These are phyloP conservation scores for Acronicta psi DNA, from an alignment of 2,888 invertebrate species.

Conservation along the genomic window DNA sequence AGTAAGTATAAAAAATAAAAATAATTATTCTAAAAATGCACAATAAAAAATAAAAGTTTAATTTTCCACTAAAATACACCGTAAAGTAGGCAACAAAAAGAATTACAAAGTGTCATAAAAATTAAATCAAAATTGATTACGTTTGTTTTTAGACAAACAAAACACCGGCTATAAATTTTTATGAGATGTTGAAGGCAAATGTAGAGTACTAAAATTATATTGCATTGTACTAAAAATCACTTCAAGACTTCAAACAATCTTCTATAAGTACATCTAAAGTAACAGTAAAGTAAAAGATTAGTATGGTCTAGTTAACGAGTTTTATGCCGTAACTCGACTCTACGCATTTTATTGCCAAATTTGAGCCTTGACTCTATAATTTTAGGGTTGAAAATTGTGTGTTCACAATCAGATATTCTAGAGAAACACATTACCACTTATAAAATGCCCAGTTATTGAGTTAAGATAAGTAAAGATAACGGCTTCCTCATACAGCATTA, in stretches of 20 bases:
- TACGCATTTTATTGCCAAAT: constrained; percentile 19
- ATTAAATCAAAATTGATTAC: no score
- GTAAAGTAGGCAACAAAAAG: neutral
- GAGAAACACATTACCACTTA: constrained; percentile 44
- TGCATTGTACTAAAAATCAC: constrained; percentile 8
- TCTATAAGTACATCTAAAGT: constrained; percentile 19
- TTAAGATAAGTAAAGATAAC: constrained; percentile 43
- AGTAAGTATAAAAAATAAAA: constrained; percentile 45
- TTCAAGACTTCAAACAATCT: constrained; percentile 11
- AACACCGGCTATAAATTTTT: neutral
- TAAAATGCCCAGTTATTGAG: constrained; percentile 47
- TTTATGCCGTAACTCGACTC: constrained; percentile 29
- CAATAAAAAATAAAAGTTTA: neutral
- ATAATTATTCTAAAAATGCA: neutral
- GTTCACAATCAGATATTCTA: constrained; percentile 5
- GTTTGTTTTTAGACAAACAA: neutral
- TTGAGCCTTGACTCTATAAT: constrained; percentile 18
- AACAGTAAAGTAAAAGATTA: constrained; percentile 53
- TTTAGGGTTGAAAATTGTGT: constrained; percentile 45
- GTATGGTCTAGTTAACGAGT: constrained; percentile 51
- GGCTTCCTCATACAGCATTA: constrained; percentile 37
- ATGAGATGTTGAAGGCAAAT: neutral
- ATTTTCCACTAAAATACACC: neutral
- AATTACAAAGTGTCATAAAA: no score
- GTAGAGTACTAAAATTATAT: no score